These are phyloP conservation scores for Platycercus adscitus DNA, from an alignment of 2,113 vertebrate species.

Conservation along the genomic window DNA sequence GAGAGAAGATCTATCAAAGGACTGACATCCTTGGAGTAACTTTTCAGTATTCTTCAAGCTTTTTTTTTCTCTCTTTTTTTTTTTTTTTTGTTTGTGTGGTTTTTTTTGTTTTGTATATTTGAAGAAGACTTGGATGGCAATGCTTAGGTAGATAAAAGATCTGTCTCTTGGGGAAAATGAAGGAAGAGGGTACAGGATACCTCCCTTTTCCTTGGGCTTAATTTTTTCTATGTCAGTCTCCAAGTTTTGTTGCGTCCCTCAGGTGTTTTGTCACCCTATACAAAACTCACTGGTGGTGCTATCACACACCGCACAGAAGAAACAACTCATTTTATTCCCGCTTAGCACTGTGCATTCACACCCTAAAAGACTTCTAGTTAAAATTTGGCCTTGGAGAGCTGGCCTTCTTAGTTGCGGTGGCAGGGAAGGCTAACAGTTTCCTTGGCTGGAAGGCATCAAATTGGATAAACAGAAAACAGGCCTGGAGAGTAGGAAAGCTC, in stretches of 20 bases:
- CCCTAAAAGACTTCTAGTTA: background rate
- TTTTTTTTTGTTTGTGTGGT: too few relatives aligned
- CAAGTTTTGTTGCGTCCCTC: background rate
- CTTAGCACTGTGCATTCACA: slow-evolving; percentile 36
- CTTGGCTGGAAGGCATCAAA: slow-evolving; percentile 48
- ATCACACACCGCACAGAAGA: background rate
- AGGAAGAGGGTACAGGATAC: background rate
- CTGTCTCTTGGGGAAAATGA: background rate
- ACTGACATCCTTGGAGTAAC: background rate
- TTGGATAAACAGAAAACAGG: slow-evolving; percentile 50
- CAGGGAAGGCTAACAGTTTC: slow-evolving; percentile 24
- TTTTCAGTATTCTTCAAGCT: background rate
- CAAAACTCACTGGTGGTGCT: background rate
- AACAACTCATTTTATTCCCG: background rate
- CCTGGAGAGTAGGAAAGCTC: slow-evolving; percentile 60
- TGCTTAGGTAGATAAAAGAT: background rate
- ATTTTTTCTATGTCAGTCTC: background rate
- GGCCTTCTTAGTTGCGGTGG: slow-evolving; percentile 26
- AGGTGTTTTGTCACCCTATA: background rate
- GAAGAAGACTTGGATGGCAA: background rate
- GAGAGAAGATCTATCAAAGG: background rate
- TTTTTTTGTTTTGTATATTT: background rate
- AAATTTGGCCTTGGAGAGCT: slow-evolving; percentile 33
- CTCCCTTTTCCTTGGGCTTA: background rate
- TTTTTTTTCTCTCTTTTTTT: too few relatives aligned